Base-by-base conservation (phyloP, 2,113 vertebrate species). In the Muscicapa adusta region DNA sequence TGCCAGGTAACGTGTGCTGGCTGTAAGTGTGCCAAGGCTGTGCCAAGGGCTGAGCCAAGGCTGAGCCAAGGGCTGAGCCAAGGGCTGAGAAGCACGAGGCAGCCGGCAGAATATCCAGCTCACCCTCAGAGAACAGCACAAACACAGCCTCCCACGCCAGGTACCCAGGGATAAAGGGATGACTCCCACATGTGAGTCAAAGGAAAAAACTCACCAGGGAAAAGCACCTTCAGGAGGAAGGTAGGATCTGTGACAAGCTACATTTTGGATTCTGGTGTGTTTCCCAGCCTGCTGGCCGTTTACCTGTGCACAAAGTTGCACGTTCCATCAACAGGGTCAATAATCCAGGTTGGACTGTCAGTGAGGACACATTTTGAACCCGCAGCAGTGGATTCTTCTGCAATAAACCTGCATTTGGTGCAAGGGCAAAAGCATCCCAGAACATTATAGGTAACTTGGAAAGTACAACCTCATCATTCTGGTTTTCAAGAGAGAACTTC, bases 301-400 rank as follows among this genome's bases (percentile, higher is more conserved):
- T 96, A 99, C 98, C 98, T 98, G 97, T 99, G 98, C 93, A 99
- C 98, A 86, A 99, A 99, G 95, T 99, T 99, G 97, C 98, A 99
- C 34, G 98, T 99, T 84, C 98, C 98, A 47, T 99, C 98, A 65
- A 99, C 98, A 85, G 98, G 98, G 92, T 99, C 98, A 75, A 99
- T 99, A 53, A 99, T 99, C 98, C 98, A 99, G 43, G 98, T 99
- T 0, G 98, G 98, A 75, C 95, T 98, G 80, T 98, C 96, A 0
- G 98, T 98, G 60, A 99, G 98, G 79, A 98, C 89, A 33, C 98
- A 99, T 91, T 98, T 98, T 60, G 98, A 98, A 58, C 98, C 98
- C 15, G 98, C 98, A 43, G 98, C 98, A 19, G 98, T 98, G 25
- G 98, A 98, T 94, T 99, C 98, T 96, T 99, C 98, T 16, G 98